phyloP scores from a whole-genome alignment of 2,888 invertebrate genomes.

The Nematopogon swammerdamellus region DNA sequence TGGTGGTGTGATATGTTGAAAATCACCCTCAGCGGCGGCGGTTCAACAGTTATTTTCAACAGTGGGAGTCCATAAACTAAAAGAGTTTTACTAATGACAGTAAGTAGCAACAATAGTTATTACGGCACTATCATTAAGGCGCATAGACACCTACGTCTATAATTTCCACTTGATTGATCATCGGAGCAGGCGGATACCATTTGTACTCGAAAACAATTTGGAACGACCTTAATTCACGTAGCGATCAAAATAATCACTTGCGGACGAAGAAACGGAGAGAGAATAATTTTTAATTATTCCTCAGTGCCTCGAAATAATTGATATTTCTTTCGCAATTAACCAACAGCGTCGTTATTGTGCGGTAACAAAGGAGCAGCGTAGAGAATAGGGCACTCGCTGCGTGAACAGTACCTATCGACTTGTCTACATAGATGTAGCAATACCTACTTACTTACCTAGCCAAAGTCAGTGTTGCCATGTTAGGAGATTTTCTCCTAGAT shows the following conservation, averaged over 20 bases:
- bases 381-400: background rate
- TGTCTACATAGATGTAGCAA: too few relatives aligned
- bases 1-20: too few relatives aligned
- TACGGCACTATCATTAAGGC: background rate
- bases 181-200: background rate
- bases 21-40: too few relatives aligned
- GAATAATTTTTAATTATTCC: background rate
- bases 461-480: too few relatives aligned
- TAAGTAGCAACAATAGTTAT: background rate
- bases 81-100: background rate
- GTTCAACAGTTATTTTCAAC: background rate
- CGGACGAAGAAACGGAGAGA: background rate
- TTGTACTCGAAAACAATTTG: background rate
- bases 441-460: too few relatives aligned
- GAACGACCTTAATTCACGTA: background rate
- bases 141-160: background rate
- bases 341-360: background rate
- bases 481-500: too few relatives aligned
- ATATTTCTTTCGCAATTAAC: background rate
- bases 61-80: background rate
- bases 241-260: background rate
- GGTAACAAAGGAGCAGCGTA: background rate
- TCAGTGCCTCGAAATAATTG: background rate
- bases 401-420: background rate
- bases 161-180: background rate